Base-by-base conservation (phyloP, 2,797 vertebrate species). In the Sphenopsis melanotis region DNA sequence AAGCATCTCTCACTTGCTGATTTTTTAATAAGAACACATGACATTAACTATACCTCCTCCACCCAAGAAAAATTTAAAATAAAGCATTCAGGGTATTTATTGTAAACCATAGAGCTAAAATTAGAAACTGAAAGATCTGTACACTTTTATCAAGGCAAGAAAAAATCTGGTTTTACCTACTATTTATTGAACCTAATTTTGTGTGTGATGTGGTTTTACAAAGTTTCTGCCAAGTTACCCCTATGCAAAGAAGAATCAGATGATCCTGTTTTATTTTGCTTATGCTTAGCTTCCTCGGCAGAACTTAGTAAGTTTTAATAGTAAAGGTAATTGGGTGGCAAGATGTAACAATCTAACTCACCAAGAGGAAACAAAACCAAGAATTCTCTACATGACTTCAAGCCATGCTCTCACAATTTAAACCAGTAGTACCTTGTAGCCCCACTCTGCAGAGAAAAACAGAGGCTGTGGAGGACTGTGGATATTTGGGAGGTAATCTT, bases 211-310 rank as follows among this genome's bases (percentile, higher is more conserved):
- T 94, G 91, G 75, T 93, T 95, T 94, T 82, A 47, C 52, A 57
- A 74, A 87, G 56, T 52, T 15, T 83, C 52, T 89, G 49, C 47
- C 55, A 80, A 56, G 66, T 34, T 93, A 72, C 15, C 47, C n/a
- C 26, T 29, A 74, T 70, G 72, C 56, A 93, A 94, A 77, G 64
- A 85, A 83, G 87, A 96, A 93, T 89, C 75, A 91, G 91, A 68
- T 61, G 37, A 93, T 96, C 94, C 82, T 94, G 84, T 94, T 95
- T 75, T 64, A 39, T 87, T 92, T 91, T 83, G 83, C 63, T 80
- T 95, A 53, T 49, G 57, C 39, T 91, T 49, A 72, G 46, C 78
- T 87, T 84, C 60, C 75, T 64, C 0, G 0, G 44, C 47, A 87
- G 69, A 88, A 74, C 15, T 29, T 85, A 50, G 16, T 81, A 27